Evolutionary conservation across 2,113 vertebrate species (phyloP), one percentile per base, ranked within the genome.

Genomic region (Lutjanus erythropterus): DNA sequence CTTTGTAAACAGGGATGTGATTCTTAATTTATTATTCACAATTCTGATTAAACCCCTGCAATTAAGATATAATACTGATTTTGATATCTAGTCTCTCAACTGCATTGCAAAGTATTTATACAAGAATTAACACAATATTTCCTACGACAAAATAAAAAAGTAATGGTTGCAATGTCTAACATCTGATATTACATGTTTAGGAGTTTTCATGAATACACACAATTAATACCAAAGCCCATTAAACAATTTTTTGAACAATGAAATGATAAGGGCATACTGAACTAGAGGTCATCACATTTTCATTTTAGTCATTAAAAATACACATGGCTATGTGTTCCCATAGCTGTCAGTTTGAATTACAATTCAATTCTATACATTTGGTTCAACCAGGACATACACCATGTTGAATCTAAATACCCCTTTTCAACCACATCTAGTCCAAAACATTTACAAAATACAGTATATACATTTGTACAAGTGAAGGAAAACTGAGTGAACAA

Each of bases 401-500:
- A 62, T 78, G 78, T 52, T 61, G 14, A 88, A 67, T 71, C 78
- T 62, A 80, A 79, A 86, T 68, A 72, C 71, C 78, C 41, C 35
- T 79, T 87, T 81, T 61, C 39, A 81, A 86, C 52, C 65, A 89
- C 85, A 58, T 75, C 86, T 78, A 89, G 44, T 85, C 73, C 59
- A 84, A 83, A 83, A 89, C 88, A 91, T 89, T 87, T 93, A 92
- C 83, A 91, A 79, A 41, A 73, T 89, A 71, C 69, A 81, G 3
- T 88, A 92, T 92, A 41, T 90, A 91, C 89, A 94, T 89, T 84
- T 91, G 41, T 91, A 89, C 90, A 88, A 69, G 25, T 59, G 3
- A 71, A 47, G 10, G 31, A 76, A 74, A 88, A 81, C 18, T 31
- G 21, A 60, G 75, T 68, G 8, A 42, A 74, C 75, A 92, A 93